These are phyloP conservation scores for human DNA, from an alignment of 2,113 vertebrate genomes.

Conservation along the genomic window GRCh38 chr9:7505001-7505500, in stretches of 20 bases:
- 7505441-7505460: neutral
- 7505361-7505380: neutral
- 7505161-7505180: neutral
- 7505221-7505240: neutral
- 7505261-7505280: neutral
- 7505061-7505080: neutral
- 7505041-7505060: neutral
- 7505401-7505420: neutral
- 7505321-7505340: neutral
- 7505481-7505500: neutral
- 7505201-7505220: neutral
- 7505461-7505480: neutral
- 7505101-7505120: neutral
- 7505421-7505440: neutral
- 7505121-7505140: neutral
- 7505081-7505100: neutral
- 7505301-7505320: neutral
- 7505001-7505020: neutral
- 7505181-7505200: neutral
- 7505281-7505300: neutral
- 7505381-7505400: neutral
- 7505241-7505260: neutral
- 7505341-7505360: neutral
- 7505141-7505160: neutral
- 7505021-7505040: neutral